A percentile compares a stretch with the other conserved stretches of the same genome.
phyloP scores from a whole-genome alignment of 2,888 invertebrate genomes.

The Meghimatium bilineatum region DNA sequence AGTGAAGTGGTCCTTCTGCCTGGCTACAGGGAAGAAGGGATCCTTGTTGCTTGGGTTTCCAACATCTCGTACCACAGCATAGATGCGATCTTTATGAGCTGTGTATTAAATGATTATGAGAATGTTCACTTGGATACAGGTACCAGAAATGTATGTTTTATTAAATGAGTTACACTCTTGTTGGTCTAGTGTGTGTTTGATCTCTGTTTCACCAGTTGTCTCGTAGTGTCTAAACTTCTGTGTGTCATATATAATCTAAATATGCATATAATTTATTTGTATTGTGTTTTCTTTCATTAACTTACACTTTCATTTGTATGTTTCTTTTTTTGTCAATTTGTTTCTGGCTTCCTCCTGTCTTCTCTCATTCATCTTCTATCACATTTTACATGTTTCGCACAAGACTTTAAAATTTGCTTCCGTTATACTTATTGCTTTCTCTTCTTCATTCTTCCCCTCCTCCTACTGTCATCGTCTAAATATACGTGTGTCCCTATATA shows the following conservation, averaged over 20 bases:
- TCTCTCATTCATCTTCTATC: not conserved
- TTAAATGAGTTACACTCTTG: too few species aligned
- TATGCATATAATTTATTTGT: too few species aligned
- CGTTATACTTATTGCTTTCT: not conserved
- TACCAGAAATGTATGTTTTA: too few species aligned
- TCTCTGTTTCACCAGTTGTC: too few species aligned
- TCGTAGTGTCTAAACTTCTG: too few species aligned
- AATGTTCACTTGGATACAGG: too few species aligned
- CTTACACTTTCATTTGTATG: not conserved
- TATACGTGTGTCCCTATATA: too few species aligned
- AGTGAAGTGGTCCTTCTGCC: conserved; percentile 68
- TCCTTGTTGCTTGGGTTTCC: conserved; percentile 61
- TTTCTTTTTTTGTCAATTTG: not conserved
- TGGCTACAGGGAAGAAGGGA: conserved; percentile 61
- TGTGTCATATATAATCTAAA: too few species aligned
- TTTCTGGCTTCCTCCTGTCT: not conserved
- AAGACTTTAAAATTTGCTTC: too few species aligned
- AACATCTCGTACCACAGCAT: conserved; percentile 62
- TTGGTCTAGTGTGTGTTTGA: too few species aligned
- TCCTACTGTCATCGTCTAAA: too few species aligned
- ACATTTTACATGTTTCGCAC: too few species aligned
- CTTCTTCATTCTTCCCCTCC: not conserved
- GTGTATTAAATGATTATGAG: conserved; percentile 27
- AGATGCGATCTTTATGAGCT: conserved; percentile 62
- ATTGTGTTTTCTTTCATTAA: not conserved